Percentiles rank a stretch among this genome's conserved stretches.
phyloP scores from a whole-genome alignment of 1,140 invertebrate genomes.

The Sarcophaga bullata region DNA sequence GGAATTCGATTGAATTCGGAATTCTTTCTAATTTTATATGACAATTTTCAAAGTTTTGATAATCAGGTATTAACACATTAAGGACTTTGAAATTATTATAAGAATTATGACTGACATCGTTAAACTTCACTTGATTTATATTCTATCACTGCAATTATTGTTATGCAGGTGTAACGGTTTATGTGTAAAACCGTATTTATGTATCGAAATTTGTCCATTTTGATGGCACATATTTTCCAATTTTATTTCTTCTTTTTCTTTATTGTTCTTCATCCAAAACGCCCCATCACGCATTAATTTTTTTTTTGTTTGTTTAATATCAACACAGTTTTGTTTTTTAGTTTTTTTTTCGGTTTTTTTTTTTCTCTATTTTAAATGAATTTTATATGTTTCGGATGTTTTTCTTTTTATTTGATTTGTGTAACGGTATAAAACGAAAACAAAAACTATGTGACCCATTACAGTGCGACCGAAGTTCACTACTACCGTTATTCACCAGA shows the following conservation, averaged over 20 bases:
- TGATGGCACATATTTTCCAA: background rate
- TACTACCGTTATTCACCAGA: background rate
- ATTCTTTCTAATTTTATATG: too few species aligned
- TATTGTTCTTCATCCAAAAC: background rate
- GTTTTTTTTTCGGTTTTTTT: background rate
- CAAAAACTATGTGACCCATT: slow-evolving; percentile 10
- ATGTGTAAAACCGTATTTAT: background rate
- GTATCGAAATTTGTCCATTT: background rate
- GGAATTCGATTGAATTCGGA: too few species aligned
- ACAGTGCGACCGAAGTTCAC: slow-evolving; percentile 18
- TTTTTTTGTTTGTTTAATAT: background rate
- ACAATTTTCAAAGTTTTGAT: too few species aligned
- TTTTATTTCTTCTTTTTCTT: background rate
- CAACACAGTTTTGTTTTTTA: background rate
- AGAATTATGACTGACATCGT: too few species aligned
- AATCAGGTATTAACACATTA: too few species aligned
- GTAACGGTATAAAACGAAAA: slow-evolving; percentile 15
- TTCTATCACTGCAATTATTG: too few species aligned
- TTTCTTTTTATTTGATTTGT: background rate
- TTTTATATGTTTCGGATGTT: background rate
- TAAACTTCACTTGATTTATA: too few species aligned
- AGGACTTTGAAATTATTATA: too few species aligned
- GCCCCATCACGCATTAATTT: slow-evolving; percentile 14
- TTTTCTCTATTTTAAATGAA: background rate
- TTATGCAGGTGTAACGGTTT: too few species aligned